phyloP scores from a whole-genome alignment of 2,888 invertebrate species.

The Druceiella hillmani region DNA sequence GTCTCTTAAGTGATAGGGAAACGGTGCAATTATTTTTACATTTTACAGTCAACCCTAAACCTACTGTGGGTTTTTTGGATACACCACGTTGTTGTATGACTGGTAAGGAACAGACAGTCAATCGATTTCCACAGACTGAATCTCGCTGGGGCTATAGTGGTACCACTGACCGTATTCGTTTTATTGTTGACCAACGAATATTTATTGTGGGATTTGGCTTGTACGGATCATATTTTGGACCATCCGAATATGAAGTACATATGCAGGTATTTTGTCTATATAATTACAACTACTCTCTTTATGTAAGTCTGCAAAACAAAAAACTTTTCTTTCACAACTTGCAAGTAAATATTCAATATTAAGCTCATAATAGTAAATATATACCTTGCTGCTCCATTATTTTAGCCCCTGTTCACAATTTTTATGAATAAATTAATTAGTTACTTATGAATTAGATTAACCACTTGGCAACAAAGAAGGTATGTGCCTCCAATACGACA shows the following conservation, averaged over 20 bases:
- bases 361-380: too few species aligned
- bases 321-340: too few species aligned
- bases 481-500: slow-evolving; percentile 68
- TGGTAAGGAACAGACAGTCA: slow-evolving; percentile 70
- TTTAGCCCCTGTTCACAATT: too few species aligned
- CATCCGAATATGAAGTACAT: slow-evolving; percentile 70
- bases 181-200: slow-evolving; percentile 73
- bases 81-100: slow-evolving; percentile 71
- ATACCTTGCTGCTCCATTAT: too few species aligned
- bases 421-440: too few species aligned
- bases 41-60: slow-evolving; percentile 71
- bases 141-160: slow-evolving; percentile 82
- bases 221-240: slow-evolving; percentile 76
- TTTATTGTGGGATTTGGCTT: slow-evolving; percentile 81
- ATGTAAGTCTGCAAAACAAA: too few species aligned
- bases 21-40: slow-evolving; percentile 68
- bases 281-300: slow-evolving; percentile 2
- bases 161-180: slow-evolving; percentile 75
- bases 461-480: slow-evolving; percentile 67
- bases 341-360: too few species aligned
- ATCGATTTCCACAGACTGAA: slow-evolving; percentile 68
- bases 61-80: slow-evolving; percentile 64
- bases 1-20: slow-evolving; percentile 69
- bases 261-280: slow-evolving; percentile 47
- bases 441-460: too few species aligned